Evolutionary conservation across 2,797 vertebrate genomes (phyloP), one percentile per base, ranked within the genome.

Genomic region (Eremophila alpestris): DNA sequence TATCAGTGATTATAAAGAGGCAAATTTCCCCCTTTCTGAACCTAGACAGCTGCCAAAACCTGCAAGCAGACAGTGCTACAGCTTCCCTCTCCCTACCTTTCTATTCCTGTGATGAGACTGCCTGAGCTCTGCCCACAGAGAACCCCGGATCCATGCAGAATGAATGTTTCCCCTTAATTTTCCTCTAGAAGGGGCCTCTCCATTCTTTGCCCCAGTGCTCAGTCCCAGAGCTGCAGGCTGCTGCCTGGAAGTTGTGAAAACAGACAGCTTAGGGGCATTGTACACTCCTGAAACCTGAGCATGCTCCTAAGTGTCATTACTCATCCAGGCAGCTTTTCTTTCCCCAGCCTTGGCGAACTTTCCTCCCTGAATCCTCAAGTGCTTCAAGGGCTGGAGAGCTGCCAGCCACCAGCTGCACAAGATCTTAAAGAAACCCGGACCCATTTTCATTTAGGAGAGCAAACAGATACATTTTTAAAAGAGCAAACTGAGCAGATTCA

Each of bases 331-430:
- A 60, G 92, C 92, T 95, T 96, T 89, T 83, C 95, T 83, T 88
- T 90, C 89, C 64, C 87, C 74, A 88, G 36, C 79, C 92, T 73
- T 95, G 81, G 82, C 69, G 4, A 96, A 90, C 85, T 83, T 92
- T 74, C 85, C 58, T 77, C 62, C 52, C 77, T 69, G 88, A 97
- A 96, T 93, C 90, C 96, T 97, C 97, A 89, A 96, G 95, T 70
- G 95, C 90, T 97, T 96, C 73, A 21, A 85, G 83, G 80, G 91
- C 91, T 97, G 97, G 97, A 96, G 78, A 75, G 58, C 76, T 78
- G 96, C 96, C 96, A 93, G 92, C 87, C 95, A 94, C 91, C 97
- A 97, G 96, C 96, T 97, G 95, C 89, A 94, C 79, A 87, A 93
- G 85, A 92, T 93, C 92, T 95, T 95, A 85, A 90, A 91, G 95